These are phyloP conservation scores for Geodia barretti DNA, from an alignment of 37 sponge, comb jelly and placozoan genomes.

Conservation along the genomic window DNA sequence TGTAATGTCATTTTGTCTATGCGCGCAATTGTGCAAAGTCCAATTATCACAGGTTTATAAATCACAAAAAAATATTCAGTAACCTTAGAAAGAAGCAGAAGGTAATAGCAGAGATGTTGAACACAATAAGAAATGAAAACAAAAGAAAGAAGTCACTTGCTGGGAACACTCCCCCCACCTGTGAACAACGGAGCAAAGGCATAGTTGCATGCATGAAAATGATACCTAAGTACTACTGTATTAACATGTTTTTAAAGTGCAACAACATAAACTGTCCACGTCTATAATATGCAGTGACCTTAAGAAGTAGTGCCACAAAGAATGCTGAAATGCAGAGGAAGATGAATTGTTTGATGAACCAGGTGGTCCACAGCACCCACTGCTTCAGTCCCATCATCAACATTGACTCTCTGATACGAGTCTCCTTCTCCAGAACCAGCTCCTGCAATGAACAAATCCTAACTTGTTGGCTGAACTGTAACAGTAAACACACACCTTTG, in stretches of 20 bases:
- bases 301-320: constrained; percentile 30
- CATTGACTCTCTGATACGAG: constrained; percentile 80
- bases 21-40: no score
- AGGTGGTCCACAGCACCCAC: constrained; percentile 78
- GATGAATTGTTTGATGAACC: constrained; percentile 82
- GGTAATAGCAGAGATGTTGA: background rate
- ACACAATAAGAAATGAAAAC: no score
- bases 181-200: background rate
- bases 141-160: background rate
- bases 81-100: background rate
- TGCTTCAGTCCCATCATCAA: constrained; percentile 91
- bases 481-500: constrained; percentile 26
- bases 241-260: no score
- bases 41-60: no score
- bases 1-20: no score
- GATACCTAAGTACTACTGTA: background rate
- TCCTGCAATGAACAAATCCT: constrained; percentile 53
- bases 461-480: background rate
- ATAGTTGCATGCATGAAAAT: no score
- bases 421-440: constrained; percentile 75
- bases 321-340: constrained; percentile 64
- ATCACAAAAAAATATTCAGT: no score
- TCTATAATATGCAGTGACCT: no score
- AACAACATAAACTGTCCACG: no score
- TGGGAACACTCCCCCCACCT: background rate